Percentiles rank a stretch among this genome's conserved stretches.
Evolutionary conservation across 2,113 vertebrate genomes (phyloP).

Genomic region (Vulpes vulpes): DNA sequence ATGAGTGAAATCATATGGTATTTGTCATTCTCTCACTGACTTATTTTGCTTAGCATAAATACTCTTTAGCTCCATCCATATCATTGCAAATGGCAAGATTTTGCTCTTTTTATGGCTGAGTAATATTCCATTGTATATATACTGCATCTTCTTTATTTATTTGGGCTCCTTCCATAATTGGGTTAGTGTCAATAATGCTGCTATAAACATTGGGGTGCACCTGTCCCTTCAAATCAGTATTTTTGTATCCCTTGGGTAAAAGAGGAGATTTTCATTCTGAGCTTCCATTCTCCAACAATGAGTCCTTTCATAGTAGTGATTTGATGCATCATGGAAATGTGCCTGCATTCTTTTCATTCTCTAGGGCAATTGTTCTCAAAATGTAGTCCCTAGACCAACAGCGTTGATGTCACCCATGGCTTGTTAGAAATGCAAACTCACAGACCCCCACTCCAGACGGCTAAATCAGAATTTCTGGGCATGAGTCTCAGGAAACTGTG

Average conservation of each 20-base stretch:
- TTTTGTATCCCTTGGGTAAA: neutral
- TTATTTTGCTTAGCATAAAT: neutral
- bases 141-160: neutral
- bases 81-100: neutral
- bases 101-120: neutral
- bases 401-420: neutral
- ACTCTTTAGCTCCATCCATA: neutral
- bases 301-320: neutral
- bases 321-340: neutral
- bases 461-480: constrained; percentile 33
- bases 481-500: neutral
- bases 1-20: neutral
- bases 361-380: constrained; percentile 13
- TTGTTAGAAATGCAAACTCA: constrained; percentile 26
- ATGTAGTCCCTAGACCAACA: neutral
- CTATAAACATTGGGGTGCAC: neutral
- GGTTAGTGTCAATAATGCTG: neutral
- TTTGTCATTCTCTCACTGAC: neutral
- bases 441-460: neutral
- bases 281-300: constrained; percentile 15
- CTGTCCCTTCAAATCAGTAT: neutral
- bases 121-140: neutral
- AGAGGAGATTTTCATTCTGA: neutral
- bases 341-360: neutral
- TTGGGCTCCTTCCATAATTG: neutral